Base-by-base conservation (phyloP, 2,797 vertebrate genomes). In the Cynodonichthys magdalenae region DNA sequence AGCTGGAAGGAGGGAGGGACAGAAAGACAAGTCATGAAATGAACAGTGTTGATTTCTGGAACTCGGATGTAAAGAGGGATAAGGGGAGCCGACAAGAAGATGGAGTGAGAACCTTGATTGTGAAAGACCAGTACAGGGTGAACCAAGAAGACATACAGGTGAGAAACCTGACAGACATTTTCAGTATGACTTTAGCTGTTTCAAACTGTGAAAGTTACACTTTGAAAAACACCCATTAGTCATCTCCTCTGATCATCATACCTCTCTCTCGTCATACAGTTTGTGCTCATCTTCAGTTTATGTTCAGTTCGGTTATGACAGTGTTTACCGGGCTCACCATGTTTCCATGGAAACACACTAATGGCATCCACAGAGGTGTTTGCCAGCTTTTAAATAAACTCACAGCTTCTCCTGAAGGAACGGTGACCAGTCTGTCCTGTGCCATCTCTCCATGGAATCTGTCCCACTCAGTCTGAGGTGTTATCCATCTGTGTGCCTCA, bases 11-110 rank as follows among this genome's bases (percentile, higher is more conserved):
- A 48, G 96, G 94, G 69, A 95, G 94, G 82, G 94, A 96, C 68
- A 96, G 94, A 81, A 94, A 95, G 84, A 84, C 92, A 53, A 94
- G 94, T 7, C 94, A 94, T 36, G 93, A 93, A 54, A 89, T 92
- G 89, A 98, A 96, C 77, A 95, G 94, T 65, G 95, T 96, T 74
- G 97, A 95, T 74, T 96, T 98, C 89, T 99, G 97, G 96, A 96
- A 96, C 85, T 94, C 95, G 0, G 96, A 98, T 63, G 86, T 94
- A 27, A 98, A 97, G 86, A 95, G 95, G 79, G 96, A 97, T 81
- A 93, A 94, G 78, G 95, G 94, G 2, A 55, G 93, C 46, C 93
- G 95, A 65, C 95, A 95, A 69, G 97, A 99, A 71, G 96, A 97
- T 77, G 95, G 92, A 49, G 92, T 85, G 27, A 94, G 94, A 75